Base-by-base conservation (phyloP, 2,888 invertebrate genomes). In the Agrochola circellaris region DNA sequence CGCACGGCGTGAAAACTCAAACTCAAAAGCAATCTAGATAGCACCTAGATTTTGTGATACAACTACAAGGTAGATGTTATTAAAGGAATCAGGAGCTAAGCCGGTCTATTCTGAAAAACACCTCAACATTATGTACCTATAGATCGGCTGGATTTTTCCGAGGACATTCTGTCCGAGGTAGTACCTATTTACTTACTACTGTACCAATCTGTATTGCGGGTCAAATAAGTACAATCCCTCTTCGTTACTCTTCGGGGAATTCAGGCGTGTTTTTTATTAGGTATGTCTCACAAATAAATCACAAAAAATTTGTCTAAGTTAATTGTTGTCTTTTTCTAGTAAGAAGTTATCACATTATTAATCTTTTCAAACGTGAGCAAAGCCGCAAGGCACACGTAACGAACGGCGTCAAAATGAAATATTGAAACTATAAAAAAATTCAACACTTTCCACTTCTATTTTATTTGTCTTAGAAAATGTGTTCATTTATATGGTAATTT, bases 401-500 rank as follows among this genome's bases (percentile, higher is more conserved):
- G 26, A 83, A 76, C 26, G 61, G 62, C 45, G 64, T 67, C 13
- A 86, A 74, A 61, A 76, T 83, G 74, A 86, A n/a, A 68, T 72
- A 77, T 73, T 0, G 38, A 68, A n/a, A 51, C 56, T 20, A 45
- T 72, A 74, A 69, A 74, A 71, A 71, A 65, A 62, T 3, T 45
- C 42, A 75, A 81, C 84, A 79, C 80, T 83, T 83, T 80, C 77
- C 54, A 69, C 65, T 34, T 34, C 4, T 11, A 69, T 64, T 60
- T 75, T 64, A 67, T 84, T 80, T 84, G 76, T 77, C 42, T 80
- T 67, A 67, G 58, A 84, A 71, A 64, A 56, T 20, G 48, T 78
- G 69, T 80, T 85, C 70, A 73, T 87, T 80, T 80, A 75, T 71
- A 87, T 85, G 85, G 56, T 84, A 85, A 87, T 87, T 85, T 86